Evolutionary conservation across 2,888 invertebrate species (phyloP).

Genomic region (Plebejus melissa): DNA sequence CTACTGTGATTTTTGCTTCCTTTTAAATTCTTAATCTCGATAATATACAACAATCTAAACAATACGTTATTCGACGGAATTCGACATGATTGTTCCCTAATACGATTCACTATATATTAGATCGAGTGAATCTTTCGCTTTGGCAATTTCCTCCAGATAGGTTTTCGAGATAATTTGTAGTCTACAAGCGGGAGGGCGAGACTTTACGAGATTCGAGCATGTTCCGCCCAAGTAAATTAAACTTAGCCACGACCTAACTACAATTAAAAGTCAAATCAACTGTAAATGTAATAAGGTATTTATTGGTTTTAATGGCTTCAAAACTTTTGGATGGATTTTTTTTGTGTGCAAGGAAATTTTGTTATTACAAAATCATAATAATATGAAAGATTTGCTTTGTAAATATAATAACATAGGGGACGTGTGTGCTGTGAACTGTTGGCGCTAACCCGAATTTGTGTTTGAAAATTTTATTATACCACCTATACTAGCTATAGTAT

Average conservation of each 20-base stretch:
- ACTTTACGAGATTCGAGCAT: constrained; percentile 40
- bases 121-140: constrained; percentile 39
- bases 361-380: background rate
- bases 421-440: too few species aligned
- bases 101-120: constrained; percentile 31
- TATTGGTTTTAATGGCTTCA: constrained; percentile 9
- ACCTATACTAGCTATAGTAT: too few species aligned
- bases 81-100: constrained; percentile 1
- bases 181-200: constrained; percentile 36
- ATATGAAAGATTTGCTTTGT: too few species aligned
- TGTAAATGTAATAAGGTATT: constrained; percentile 30
- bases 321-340: background rate
- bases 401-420: too few species aligned
- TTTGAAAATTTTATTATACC: too few species aligned
- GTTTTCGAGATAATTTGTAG: constrained; percentile 42
- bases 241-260: constrained; percentile 39
- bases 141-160: constrained; percentile 39
- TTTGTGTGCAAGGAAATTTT: background rate
- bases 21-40: too few species aligned
- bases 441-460: too few species aligned
- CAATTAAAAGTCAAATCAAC: constrained; percentile 50
- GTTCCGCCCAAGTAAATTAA: constrained; percentile 42
- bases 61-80: constrained; percentile 23
- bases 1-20: too few species aligned
- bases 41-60: too few species aligned